phyloP scores from a whole-genome alignment of 2,113 vertebrate genomes.

The Pedionomus torquatus region DNA sequence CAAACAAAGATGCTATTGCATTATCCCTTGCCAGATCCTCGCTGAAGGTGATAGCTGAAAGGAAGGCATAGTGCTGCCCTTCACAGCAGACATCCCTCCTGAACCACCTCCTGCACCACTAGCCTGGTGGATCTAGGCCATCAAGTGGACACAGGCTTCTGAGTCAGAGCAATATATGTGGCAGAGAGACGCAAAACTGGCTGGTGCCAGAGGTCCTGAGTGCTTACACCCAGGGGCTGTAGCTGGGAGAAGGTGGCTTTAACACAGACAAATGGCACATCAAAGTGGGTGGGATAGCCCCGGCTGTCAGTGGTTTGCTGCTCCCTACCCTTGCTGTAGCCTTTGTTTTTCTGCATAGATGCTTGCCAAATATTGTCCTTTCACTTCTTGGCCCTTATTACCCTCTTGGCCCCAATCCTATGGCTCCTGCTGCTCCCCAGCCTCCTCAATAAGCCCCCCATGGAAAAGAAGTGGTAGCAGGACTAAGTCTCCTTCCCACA shows the following conservation, averaged over 20 bases:
- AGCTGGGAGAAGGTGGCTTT: not conserved
- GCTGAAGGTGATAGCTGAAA: not conserved
- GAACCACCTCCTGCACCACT: not conserved
- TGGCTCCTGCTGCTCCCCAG: not conserved
- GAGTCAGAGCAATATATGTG: not conserved
- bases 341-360: not conserved
- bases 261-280: not conserved
- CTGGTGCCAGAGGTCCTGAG: not conserved
- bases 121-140: not conserved
- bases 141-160: not conserved
- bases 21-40: not conserved
- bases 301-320: rapidly evolving
- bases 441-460: not conserved
- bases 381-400: not conserved
- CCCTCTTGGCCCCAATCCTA: not conserved
- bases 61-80: not conserved
- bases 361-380: not conserved
- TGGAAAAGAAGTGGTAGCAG: rapidly evolving
- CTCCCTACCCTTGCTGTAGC: not conserved
- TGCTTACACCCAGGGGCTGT: not conserved
- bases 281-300: not conserved
- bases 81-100: not conserved
- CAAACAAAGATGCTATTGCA: not conserved
- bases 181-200: not conserved
- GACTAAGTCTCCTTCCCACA: not conserved